Evolutionary conservation across 2,888 invertebrate genomes (phyloP), one percentile per base, ranked within the genome.

Genomic region (Lasioglossum villosulum): DNA sequence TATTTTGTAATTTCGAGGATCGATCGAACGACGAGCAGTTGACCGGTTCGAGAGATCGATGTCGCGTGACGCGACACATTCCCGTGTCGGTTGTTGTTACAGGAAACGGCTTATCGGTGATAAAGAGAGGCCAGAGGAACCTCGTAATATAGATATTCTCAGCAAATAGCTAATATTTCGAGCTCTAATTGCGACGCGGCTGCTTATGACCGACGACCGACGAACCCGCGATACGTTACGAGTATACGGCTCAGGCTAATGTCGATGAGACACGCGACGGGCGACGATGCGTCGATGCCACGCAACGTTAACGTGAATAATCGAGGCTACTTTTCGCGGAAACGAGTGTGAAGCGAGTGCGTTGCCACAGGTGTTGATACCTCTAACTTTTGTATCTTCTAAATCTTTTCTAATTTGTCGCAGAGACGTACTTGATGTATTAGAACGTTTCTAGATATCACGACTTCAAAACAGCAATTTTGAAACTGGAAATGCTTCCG

Each of bases 61-160:
- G 63, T 63, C 63, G 63, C 63, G 63, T 63, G 63, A 63, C 63
- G 63, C 63, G 30, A 30, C 63, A 16, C 63, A 63, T 63, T 63
- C 30, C 30, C 27, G 30, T 16, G 30, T 16, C 30, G 30, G 16
- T 30, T 30, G 63, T 63, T 63, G 30, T 63, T 63, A 63, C 30
- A 1, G 30, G 16, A 30, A 30, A 63, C 30, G 16, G 30, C 30
- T 30, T 63, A 63, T 63, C 63, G 63, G 63, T 16, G 63, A 63
- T 63, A 63, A 63, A 63, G 30, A 63, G 63, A 30, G 63, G 16
- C 30, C 16, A 6, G 63, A 63, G 63, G 63, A 63, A 63, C 30
- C 63, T 30, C 63, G 63, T 30, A 30, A 63, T 63, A 19, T 4
- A 63, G 63, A 63, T 63, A 63, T 63, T 30, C 30, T 30, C 16